phyloP scores from a whole-genome alignment of 2,113 vertebrate species.

The Columba janthina region DNA sequence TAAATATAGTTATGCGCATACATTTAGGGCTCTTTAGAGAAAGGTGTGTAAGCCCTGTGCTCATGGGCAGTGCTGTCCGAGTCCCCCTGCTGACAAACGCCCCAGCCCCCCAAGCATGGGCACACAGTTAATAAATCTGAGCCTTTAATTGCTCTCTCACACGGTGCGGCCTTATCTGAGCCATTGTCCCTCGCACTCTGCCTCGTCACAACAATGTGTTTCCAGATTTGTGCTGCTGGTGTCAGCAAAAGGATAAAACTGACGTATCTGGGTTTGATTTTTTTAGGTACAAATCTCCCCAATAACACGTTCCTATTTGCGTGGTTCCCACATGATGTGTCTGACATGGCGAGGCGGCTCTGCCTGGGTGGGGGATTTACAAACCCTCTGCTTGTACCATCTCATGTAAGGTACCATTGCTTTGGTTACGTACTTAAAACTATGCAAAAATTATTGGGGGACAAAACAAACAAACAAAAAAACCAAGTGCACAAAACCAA shows the following conservation, averaged over 20 bases:
- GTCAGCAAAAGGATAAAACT: neutral
- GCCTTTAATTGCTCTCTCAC: neutral
- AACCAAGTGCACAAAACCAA: too few species aligned
- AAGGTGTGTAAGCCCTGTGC: accelerated
- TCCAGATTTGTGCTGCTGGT: neutral
- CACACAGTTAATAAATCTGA: neutral
- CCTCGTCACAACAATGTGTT: neutral
- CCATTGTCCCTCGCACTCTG: neutral
- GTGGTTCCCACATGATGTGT: neutral
- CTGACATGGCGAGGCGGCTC: neutral
- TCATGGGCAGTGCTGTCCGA: neutral
- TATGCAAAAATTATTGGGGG: accelerated
- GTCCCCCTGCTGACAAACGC: neutral
- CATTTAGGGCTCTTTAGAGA: neutral
- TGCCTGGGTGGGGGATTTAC: neutral
- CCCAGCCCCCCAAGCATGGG: neutral
- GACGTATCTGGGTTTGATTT: neutral
- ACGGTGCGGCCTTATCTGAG: neutral
- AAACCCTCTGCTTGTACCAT: neutral
- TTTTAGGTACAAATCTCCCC: neutral
- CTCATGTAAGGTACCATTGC: neutral
- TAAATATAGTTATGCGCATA: neutral
- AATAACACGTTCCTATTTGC: accelerated
- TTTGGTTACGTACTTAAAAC: neutral
- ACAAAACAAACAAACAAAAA: neutral